These are phyloP conservation scores for Melolontha melolontha DNA, from an alignment of 2,888 invertebrate genomes.

Conservation along the genomic window DNA sequence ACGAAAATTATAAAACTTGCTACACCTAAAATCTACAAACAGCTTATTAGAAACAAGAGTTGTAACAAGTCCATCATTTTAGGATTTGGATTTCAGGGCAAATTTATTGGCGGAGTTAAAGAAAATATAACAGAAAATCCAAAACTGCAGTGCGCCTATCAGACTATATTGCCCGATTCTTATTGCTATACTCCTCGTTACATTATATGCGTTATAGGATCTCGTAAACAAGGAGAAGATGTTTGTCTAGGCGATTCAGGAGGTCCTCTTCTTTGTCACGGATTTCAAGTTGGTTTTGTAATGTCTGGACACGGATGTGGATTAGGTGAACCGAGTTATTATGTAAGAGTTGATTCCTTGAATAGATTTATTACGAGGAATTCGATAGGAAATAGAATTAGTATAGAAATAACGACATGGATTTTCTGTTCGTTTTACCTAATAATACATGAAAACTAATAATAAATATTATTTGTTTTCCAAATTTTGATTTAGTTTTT, in stretches of 20 bases:
- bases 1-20: slow-evolving; percentile 14
- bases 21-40: not conserved
- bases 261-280: slow-evolving; percentile 17
- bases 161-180: not conserved
- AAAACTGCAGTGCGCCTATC: slow-evolving; percentile 9
- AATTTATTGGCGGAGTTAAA: no score
- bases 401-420: no score
- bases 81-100: slow-evolving; percentile 29
- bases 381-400: not conserved
- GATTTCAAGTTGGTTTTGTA: slow-evolving; percentile 18
- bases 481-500: no score
- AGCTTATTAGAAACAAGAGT: slow-evolving; percentile 9
- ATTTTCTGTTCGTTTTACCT: no score
- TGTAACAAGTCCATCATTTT: slow-evolving; percentile 10
- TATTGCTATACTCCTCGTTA: not conserved
- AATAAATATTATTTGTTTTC: no score
- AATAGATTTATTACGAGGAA: not conserved
- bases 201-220: slow-evolving; percentile 12
- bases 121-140: not conserved
- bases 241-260: slow-evolving; percentile 34
- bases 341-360: not conserved
- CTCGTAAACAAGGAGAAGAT: slow-evolving; percentile 4
- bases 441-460: no score
- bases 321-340: not conserved
- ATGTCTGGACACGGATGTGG: slow-evolving; percentile 7